phyloP scores from a whole-genome alignment of 1,140 invertebrate genomes.

The Diorhabda carinulata region DNA sequence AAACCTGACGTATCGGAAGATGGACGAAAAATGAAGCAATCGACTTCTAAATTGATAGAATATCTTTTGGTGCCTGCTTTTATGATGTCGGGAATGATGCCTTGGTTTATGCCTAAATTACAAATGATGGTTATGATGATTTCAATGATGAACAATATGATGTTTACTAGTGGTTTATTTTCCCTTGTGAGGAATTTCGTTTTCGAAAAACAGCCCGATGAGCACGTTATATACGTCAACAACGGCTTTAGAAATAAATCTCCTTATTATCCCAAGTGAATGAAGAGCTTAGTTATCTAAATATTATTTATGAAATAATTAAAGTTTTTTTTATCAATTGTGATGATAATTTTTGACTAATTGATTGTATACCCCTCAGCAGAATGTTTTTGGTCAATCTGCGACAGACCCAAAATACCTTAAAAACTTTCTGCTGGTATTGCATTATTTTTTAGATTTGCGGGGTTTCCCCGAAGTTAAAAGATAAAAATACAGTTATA shows the following conservation, averaged over 20 bases:
- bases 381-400: too few relatives aligned
- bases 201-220: slow-evolving; percentile 40
- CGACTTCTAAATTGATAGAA: slow-evolving; percentile 25
- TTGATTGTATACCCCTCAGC: too few relatives aligned
- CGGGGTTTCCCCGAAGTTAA: too few relatives aligned
- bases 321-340: too few relatives aligned
- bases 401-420: too few relatives aligned
- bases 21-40: slow-evolving; percentile 27
- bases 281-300: too few relatives aligned
- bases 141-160: slow-evolving; percentile 44
- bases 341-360: too few relatives aligned
- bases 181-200: slow-evolving; percentile 41
- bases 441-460: too few relatives aligned
- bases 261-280: not conserved
- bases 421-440: too few relatives aligned
- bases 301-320: too few relatives aligned
- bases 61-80: slow-evolving; percentile 41
- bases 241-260: slow-evolving; percentile 39
- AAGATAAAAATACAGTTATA: too few relatives aligned
- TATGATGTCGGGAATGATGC: slow-evolving; percentile 41
- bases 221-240: slow-evolving; percentile 45
- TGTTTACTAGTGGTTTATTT: slow-evolving; percentile 39
- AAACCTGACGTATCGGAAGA: not conserved
- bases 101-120: slow-evolving; percentile 42
- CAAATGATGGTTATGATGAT: slow-evolving; percentile 42